Evolutionary conservation across 2,113 vertebrate genomes (phyloP).

Genomic region (Nycticebus coucang): DNA sequence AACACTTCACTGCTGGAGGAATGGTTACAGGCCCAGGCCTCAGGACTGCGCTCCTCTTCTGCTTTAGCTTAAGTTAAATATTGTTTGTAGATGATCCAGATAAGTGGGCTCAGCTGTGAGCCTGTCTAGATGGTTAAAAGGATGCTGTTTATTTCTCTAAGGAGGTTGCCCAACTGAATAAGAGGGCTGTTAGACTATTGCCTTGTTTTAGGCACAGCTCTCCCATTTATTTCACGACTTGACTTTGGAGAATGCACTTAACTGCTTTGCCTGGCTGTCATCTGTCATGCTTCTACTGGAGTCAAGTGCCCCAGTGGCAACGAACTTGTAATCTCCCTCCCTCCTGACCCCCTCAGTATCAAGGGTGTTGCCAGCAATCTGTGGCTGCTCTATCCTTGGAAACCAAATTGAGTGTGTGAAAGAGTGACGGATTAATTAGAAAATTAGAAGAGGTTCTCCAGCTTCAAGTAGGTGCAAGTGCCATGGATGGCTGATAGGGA

Average conservation of each 20-base stretch:
- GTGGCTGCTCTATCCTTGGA: conserved; percentile 29
- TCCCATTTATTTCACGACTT: conserved; percentile 63
- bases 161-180: conserved; percentile 61
- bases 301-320: neutral
- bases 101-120: conserved; percentile 67
- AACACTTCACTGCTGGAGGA: conserved; percentile 4
- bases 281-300: conserved; percentile 68
- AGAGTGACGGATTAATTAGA: conserved; percentile 56
- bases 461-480: conserved; percentile 43
- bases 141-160: conserved; percentile 81
- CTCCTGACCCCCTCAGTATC: neutral
- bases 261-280: conserved; percentile 59
- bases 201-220: conserved; percentile 68
- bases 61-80: conserved; percentile 77
- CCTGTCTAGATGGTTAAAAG: conserved; percentile 76
- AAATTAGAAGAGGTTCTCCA: conserved; percentile 52
- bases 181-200: conserved; percentile 68
- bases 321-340: conserved; percentile 55
- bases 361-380: conserved; percentile 28
- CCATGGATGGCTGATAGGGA: conserved; percentile 55
- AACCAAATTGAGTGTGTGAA: neutral
- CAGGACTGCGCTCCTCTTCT: conserved; percentile 74
- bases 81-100: conserved; percentile 80
- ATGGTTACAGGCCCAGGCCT: conserved; percentile 61
- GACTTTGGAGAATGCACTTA: conserved; percentile 70